Percentiles rank a stretch among this genome's conserved stretches.
Conservation (phyloP, 1,140 invertebrate species). For the Drosophila willistoni region DNA sequence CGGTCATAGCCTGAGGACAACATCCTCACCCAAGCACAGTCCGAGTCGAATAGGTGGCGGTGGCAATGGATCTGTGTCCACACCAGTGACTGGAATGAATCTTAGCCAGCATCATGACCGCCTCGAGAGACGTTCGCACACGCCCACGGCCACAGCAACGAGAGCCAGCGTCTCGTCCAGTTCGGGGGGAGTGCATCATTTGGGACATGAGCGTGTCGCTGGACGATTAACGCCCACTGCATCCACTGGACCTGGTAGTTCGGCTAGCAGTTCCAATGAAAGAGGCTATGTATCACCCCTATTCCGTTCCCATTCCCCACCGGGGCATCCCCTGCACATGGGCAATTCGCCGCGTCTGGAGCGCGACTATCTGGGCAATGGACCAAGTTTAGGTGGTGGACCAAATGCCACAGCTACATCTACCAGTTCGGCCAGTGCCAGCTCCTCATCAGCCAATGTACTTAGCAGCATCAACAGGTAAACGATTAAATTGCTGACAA, state of each 20-base stretch:
- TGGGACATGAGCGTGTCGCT: conserved; percentile 36
- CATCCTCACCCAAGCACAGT: conserved; percentile 69
- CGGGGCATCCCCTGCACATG: conserved; percentile 62
- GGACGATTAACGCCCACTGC: conserved; percentile 54
- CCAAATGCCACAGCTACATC: conserved; percentile 35
- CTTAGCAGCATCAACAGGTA: conserved; percentile 84
- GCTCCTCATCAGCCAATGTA: conserved; percentile 78
- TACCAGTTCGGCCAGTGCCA: conserved; percentile 34
- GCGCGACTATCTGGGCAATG: conserved; percentile 76
- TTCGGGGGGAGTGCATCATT: conserved; percentile 37
- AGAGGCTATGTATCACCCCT: conserved; percentile 81
- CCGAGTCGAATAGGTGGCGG: conserved; percentile 45
- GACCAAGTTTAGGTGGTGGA: conserved; percentile 45
- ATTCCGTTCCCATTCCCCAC: conserved; percentile 74
- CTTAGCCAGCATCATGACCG: conserved; percentile 54
- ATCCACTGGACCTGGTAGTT: conserved; percentile 31
- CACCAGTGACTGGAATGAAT: conserved; percentile 42
- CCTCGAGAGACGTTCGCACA: conserved; percentile 56
- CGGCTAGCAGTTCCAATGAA: conserved; percentile 60
- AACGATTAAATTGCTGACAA: conserved; percentile 2
- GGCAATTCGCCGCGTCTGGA: conserved; percentile 69
- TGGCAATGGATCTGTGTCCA: neutral
- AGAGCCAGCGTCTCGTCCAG: conserved; percentile 43
- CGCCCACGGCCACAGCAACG: conserved; percentile 64
- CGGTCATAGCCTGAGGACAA: conserved; percentile 53